Evolutionary conservation across 2,797 vertebrate genomes (phyloP), one percentile per base, ranked within the genome.

Genomic region (Hybognathus amarus): DNA sequence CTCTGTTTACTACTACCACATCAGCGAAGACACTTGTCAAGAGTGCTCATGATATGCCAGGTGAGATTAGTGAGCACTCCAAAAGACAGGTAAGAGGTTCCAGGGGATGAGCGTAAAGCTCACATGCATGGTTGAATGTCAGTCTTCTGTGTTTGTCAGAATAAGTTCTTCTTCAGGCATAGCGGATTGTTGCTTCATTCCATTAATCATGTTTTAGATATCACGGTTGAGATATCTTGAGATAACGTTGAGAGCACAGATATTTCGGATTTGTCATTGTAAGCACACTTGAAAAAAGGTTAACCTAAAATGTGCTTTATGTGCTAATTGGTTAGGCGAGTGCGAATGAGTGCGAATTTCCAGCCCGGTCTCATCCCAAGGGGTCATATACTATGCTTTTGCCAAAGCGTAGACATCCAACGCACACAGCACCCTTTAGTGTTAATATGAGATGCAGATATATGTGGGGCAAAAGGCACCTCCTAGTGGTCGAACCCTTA

Each of bases 1-100:
- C 91, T 97, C 96, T 1, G 87, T 98, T 82, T 99, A 97, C 89
- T 99, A 99, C 88, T 97, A 93, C 89, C 97, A 98, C 85, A 98
- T 99, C 88, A n/a, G 97, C 97, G 27, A 95, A 93, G 79, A 97
- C 96, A 59, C 95, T 99, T 87, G 94, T 97, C 89, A 95, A 93
- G 92, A 99, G 97, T 84, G 97, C 97, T 69, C 96, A 96, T 47
- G 94, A 98, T 91, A 96, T 99, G 90, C 98, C 97, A 2, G 97
- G 97, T 12, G 97, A 99, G 86, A 91, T 95, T 88, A 97, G 96
- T 70, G 97, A 97, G 7, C 96, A 98, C 93, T 96, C 95, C 86
- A 97, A 94, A 93, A 95, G 94, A 88, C 97, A 98, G 97, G 97
- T 98, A 92, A 94, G 88, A 33, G 50, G 2, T 66, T 77, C 6